Conservation (phyloP, 1,140 invertebrate species). For the Rhopalosiphum maidis region DNA sequence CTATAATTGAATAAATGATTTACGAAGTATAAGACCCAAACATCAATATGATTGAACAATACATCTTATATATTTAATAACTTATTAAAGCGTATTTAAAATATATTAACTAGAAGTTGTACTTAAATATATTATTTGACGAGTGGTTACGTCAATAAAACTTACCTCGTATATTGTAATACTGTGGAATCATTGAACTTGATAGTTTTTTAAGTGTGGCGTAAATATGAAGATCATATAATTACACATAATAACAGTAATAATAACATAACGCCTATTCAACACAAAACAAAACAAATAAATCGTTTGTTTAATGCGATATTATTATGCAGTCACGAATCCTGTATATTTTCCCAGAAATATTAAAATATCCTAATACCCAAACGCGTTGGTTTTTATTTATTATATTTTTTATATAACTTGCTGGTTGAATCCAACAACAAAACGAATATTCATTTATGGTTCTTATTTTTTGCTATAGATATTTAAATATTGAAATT, state of each 20-base stretch:
- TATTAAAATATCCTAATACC: not conserved
- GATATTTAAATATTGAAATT: conserved; percentile 27
- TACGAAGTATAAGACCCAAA: not conserved
- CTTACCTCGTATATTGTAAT: not conserved
- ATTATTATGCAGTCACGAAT: not conserved
- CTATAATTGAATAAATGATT: not conserved
- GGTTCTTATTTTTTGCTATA: not conserved
- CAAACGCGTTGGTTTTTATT: not conserved
- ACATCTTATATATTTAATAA: not conserved
- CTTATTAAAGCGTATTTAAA: not conserved
- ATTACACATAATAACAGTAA: not conserved
- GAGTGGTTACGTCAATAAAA: not conserved
- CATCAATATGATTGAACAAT: not conserved
- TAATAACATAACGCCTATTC: not conserved
- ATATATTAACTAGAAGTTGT: not conserved
- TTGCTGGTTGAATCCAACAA: not conserved
- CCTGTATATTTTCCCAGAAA: not conserved
- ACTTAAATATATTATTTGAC: not conserved
- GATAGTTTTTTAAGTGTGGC: not conserved
- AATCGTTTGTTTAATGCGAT: not conserved
- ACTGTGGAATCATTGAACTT: not conserved
- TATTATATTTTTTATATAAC: not conserved
- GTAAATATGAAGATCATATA: not conserved
- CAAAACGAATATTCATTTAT: conserved; percentile 5
- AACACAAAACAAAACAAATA: not conserved